Conservation (phyloP, 2,888 invertebrate genomes). For the Sesia apiformis region DNA sequence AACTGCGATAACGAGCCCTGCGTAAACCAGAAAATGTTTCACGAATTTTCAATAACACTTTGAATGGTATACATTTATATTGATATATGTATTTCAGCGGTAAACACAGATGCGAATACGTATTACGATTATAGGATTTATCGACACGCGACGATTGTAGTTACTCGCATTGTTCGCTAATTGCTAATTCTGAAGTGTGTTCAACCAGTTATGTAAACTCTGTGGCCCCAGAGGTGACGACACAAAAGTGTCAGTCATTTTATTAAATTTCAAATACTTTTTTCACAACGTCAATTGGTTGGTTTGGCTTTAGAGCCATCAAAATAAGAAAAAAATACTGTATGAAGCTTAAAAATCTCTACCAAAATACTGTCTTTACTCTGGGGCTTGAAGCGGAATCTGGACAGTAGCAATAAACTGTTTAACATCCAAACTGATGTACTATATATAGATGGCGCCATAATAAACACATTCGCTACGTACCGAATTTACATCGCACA, state of each 20-base stretch:
- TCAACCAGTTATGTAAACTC: background rate
- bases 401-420: background rate
- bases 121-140: background rate
- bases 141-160: background rate
- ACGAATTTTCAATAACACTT: conserved; percentile 35
- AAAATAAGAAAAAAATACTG: no score
- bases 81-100: background rate
- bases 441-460: background rate
- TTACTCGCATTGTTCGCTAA: background rate
- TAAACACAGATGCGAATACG: background rate
- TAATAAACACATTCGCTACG: background rate
- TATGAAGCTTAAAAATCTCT: no score
- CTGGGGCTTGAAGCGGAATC: background rate
- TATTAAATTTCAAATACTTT: no score
- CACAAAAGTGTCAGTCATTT: no score
- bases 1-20: conserved; percentile 56
- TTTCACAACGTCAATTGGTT: no score
- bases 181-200: background rate
- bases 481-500: background rate
- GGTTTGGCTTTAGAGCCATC: no score
- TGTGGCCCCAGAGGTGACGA: no score
- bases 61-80: background rate
- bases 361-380: no score
- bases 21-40: conserved; percentile 44
- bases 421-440: background rate